Percentiles rank a stretch among this genome's conserved stretches.
phyloP scores from a whole-genome alignment of 2,113 vertebrate genomes.

The Callorhinus ursinus region DNA sequence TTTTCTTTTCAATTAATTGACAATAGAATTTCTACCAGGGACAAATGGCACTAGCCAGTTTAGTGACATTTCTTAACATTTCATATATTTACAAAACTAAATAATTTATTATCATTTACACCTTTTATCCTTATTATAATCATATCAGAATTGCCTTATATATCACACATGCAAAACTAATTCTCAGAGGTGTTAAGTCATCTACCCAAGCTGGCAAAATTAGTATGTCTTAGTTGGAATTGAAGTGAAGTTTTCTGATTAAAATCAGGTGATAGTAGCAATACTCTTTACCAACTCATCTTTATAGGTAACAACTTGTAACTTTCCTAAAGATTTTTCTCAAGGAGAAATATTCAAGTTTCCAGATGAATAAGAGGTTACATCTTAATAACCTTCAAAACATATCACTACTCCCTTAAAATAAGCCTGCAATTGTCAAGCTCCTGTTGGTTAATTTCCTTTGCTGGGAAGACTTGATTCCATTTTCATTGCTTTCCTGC shows the following conservation, averaged over 20 bases:
- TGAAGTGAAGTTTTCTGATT: not conserved
- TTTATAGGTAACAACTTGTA: not conserved
- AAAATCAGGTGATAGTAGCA: not conserved
- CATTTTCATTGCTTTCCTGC: conserved; percentile 77
- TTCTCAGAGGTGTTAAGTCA: not conserved
- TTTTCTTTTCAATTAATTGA: not conserved
- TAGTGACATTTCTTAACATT: not conserved
- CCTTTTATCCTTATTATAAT: not conserved
- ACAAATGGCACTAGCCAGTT: not conserved
- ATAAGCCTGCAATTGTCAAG: conserved; percentile 66
- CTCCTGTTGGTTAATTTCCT: conserved; percentile 77
- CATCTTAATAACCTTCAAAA: conserved; percentile 76
- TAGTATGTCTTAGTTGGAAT: not conserved
- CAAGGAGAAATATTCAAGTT: conserved; percentile 58
- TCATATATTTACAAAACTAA: not conserved
- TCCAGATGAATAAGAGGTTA: conserved; percentile 61
- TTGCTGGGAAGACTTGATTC: conserved; percentile 64
- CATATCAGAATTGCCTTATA: not conserved
- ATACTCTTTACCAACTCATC: not conserved
- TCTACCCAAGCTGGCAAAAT: not conserved
- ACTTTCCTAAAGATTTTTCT: conserved; percentile 49
- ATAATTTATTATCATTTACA: not conserved
- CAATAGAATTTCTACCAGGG: not conserved
- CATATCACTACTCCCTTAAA: conserved; percentile 62
- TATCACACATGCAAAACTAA: not conserved